Percentiles rank a stretch among this genome's conserved stretches.
phyloP scores from a whole-genome alignment of 2,113 vertebrate genomes.

The Channa argus region DNA sequence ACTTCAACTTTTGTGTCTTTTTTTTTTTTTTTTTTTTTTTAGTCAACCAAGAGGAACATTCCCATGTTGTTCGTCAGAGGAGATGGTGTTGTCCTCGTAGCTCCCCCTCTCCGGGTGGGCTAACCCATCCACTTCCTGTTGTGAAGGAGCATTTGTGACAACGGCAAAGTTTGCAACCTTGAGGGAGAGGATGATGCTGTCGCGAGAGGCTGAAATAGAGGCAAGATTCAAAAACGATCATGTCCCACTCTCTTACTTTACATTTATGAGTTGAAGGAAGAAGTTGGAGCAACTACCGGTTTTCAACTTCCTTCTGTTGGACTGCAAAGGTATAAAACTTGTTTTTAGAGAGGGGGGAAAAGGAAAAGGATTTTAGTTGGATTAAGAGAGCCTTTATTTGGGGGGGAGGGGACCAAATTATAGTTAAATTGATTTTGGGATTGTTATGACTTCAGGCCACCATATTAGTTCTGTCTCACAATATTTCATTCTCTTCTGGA shows the following conservation, averaged over 20 bases:
- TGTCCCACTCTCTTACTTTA: not conserved
- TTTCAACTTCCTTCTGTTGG: not conserved
- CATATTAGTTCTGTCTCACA: not conserved
- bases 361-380: not conserved
- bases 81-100: conserved; percentile 96
- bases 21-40: too few relatives aligned
- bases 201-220: not conserved
- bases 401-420: not conserved
- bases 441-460: not conserved
- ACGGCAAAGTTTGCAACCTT: not conserved
- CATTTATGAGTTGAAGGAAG: not conserved
- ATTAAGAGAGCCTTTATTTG: not conserved
- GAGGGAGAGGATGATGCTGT: not conserved
- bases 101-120: conserved; percentile 93
- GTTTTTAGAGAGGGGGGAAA: not conserved
- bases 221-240: not conserved
- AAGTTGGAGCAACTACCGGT: not conserved
- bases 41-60: conserved; percentile 99
- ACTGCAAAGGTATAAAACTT: not conserved
- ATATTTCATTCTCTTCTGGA: not conserved
- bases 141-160: not conserved
- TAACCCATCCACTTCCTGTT: conserved; percentile 55
- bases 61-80: conserved; percentile 99
- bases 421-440: not conserved
- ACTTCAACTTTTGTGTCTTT: conserved; percentile 5